Evolutionary conservation across 2,888 invertebrate species (phyloP), one percentile per base, ranked within the genome.

Genomic region (Drosophila infuscata): DNA sequence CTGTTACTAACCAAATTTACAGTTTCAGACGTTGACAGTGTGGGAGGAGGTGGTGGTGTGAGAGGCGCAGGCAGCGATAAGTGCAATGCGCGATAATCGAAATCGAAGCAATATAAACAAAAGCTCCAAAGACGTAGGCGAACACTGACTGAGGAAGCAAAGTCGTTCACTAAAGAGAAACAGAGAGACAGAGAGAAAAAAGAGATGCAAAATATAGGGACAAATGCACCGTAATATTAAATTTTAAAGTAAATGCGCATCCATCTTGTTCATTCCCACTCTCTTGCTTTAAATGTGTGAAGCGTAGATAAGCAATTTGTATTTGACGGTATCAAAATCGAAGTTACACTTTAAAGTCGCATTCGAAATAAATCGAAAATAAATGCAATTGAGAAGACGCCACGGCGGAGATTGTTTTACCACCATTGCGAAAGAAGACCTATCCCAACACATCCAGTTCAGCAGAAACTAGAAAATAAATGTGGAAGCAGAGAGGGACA

Each of bases 21-120:
- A 53, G 33, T 58, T 9, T 35, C 41, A 88, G 78, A 80, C 76
- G 78, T 82, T 82, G 85, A 84, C 77, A 85, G 70, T 68, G 70
- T 63, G 46, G 66, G 51, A 38, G 74, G 68, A 56, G 38, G 5
- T 43, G 43, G 12, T 43, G 12, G 12, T 43, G 6, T 7, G 46
- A 59, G 51, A 54, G 70, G 66, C 61, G 36, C 73, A 61, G 63
- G 46, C 83, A 70, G 66, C 76, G 75, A 74, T 85, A 84, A 88
- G 88, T 81, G 88, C 86, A 86, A 72, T 80, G 70, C 70, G 68
- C 89, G 82, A 87, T 87, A 87, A 86, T 87, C 86, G 86, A 86
- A 83, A 89, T 81, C 82, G 77, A 82, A 82, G 87, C 82, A 83
- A 86, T 89, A 77, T 77, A 83, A 87, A 89, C 83, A 86, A 86